These are phyloP conservation scores for Copsychus sechellarum DNA, from an alignment of 2,113 vertebrate species.

Conservation along the genomic window DNA sequence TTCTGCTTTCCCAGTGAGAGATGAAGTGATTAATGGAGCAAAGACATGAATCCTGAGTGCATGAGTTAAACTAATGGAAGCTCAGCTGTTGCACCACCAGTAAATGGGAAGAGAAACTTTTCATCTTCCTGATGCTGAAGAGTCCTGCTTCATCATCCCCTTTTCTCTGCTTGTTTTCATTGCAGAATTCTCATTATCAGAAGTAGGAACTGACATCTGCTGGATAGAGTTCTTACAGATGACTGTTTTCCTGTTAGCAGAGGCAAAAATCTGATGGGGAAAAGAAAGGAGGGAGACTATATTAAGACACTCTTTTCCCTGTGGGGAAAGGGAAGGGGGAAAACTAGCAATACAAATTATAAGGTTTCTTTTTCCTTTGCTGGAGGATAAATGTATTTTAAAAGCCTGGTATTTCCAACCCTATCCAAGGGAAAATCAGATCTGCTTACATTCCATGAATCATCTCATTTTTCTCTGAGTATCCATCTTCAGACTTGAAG, in stretches of 20 bases:
- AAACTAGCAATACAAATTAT: not conserved
- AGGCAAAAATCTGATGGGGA: not conserved
- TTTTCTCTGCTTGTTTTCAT: conserved; percentile 38
- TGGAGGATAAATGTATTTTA: not conserved
- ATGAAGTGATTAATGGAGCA: conserved; percentile 24
- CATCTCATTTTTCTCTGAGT: not conserved
- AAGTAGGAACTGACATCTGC: conserved; percentile 27
- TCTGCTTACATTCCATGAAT: not conserved
- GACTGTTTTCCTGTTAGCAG: not conserved
- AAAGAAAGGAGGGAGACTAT: not conserved
- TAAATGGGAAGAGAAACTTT: conserved; percentile 24
- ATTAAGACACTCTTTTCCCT: not conserved
- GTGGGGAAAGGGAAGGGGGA: not conserved
- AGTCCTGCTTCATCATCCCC: conserved; percentile 9
- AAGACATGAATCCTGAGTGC: not conserved
- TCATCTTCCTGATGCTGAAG: conserved; percentile 6
- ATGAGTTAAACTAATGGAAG: not conserved
- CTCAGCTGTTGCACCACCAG: conserved; percentile 9
- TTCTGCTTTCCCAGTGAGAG: not conserved
- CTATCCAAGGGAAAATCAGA: not conserved
- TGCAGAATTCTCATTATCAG: not conserved
- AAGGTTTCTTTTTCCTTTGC: not conserved
- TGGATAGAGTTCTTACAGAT: conserved; percentile 15
- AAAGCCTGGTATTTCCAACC: not conserved
- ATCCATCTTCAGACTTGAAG: not conserved